Conservation (phyloP, 2,797 vertebrate genomes). For the Staurois parvus region DNA sequence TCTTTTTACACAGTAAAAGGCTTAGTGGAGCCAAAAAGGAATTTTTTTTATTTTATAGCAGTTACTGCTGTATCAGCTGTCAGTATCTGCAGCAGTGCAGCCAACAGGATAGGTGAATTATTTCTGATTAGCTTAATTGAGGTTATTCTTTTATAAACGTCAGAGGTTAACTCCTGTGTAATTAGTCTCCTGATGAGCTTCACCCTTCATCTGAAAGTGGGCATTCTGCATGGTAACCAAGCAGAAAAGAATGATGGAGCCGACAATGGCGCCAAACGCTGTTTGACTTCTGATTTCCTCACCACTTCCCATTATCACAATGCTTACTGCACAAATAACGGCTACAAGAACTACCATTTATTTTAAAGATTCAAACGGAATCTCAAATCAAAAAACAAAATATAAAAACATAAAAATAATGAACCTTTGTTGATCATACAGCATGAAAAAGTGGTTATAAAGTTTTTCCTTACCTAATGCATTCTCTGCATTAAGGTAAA, state of each 20-base stretch:
- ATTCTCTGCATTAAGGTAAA: too few relatives aligned
- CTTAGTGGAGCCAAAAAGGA: conserved; percentile 15
- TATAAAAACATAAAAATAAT: too few relatives aligned
- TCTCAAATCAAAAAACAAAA: too few relatives aligned
- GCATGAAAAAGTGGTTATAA: too few relatives aligned
- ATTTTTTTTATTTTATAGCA: not conserved
- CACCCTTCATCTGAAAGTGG: conserved; percentile 10
- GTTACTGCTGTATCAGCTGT: conserved; percentile 20
- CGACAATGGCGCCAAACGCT: conserved; percentile 26
- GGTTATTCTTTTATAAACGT: conserved; percentile 75
- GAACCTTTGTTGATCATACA: too few relatives aligned
- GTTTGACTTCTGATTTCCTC: not conserved
- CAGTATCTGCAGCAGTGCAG: conserved; percentile 47
- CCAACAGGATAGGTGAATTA: conserved; percentile 67
- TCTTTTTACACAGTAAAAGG: conserved; percentile 15
- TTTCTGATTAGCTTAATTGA: conserved; percentile 74
- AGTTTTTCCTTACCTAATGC: too few relatives aligned
- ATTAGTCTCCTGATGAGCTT: conserved; percentile 70
- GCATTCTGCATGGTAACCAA: conserved; percentile 25
- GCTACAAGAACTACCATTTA: not conserved
- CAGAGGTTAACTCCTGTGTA: conserved; percentile 76
- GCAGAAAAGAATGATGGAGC: conserved; percentile 46
- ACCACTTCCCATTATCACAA: not conserved
- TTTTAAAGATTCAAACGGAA: not conserved
- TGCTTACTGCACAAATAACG: not conserved